A percentile compares a stretch with the other conserved stretches of the same genome.
phyloP scores from a whole-genome alignment of 1,140 invertebrate genomes.

The Leucophenga varia region DNA sequence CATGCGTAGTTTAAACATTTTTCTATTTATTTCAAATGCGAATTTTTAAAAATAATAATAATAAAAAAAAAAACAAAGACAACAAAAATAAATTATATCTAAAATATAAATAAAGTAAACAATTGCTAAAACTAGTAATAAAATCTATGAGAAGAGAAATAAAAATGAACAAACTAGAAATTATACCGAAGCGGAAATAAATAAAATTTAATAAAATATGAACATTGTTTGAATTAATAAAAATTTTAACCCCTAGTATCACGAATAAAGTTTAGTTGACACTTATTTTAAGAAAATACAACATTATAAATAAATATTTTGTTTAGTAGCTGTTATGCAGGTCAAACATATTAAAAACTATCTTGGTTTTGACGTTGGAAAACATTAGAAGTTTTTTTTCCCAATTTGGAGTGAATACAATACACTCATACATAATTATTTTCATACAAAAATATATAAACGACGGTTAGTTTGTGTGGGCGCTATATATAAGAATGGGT shows the following conservation, averaged over 20 bases:
- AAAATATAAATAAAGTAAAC: slow-evolving; percentile 52
- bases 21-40: slow-evolving; percentile 47
- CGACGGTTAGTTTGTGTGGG: too few species aligned
- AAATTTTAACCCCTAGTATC: not conserved
- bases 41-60: slow-evolving; percentile 44
- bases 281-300: too few species aligned
- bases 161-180: slow-evolving; percentile 53
- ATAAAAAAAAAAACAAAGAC: slow-evolving; percentile 5
- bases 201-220: slow-evolving; percentile 50
- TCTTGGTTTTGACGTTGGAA: too few species aligned
- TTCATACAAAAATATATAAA: too few species aligned
- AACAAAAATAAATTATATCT: slow-evolving; percentile 16
- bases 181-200: slow-evolving; percentile 56
- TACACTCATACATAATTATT: too few species aligned
- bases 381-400: too few species aligned
- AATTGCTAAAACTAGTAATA: slow-evolving; percentile 53
- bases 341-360: too few species aligned
- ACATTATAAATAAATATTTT: too few species aligned
- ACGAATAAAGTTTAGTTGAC: too few species aligned
- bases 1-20: slow-evolving; percentile 30
- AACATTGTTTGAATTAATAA: slow-evolving; percentile 5
- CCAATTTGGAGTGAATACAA: too few species aligned
- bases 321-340: too few species aligned
- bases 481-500: too few species aligned
- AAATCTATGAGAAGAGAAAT: slow-evolving; percentile 19